Evolutionary conservation across 2,888 invertebrate species (phyloP).

Genomic region (Nematopogon swammerdamellus): DNA sequence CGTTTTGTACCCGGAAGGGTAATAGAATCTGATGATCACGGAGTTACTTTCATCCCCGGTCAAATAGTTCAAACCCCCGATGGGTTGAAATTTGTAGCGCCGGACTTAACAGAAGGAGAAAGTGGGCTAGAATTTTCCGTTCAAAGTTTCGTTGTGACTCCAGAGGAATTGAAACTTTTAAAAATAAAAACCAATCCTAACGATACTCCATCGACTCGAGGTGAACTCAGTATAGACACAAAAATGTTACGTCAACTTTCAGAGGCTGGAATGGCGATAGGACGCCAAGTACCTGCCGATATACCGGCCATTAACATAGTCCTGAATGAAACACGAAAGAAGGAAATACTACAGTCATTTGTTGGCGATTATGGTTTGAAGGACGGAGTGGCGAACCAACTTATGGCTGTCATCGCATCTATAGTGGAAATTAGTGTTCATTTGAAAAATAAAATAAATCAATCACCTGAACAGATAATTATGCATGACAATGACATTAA

Average conservation of each 20-base stretch:
- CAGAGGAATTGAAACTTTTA: slow-evolving; percentile 44
- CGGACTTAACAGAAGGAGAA: slow-evolving; percentile 63
- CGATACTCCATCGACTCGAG: slow-evolving; percentile 49
- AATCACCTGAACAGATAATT: slow-evolving; percentile 22
- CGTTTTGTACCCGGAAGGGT: slow-evolving; percentile 72
- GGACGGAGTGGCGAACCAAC: slow-evolving; percentile 50
- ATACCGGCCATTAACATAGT: slow-evolving; percentile 60
- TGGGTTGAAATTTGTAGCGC: slow-evolving; percentile 67
- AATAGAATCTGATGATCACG: slow-evolving; percentile 65
- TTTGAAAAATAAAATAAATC: slow-evolving; percentile 38
- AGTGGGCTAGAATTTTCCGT: slow-evolving; percentile 68
- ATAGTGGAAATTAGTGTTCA: slow-evolving; percentile 52
- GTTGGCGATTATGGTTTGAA: slow-evolving; percentile 47
- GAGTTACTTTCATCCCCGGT: slow-evolving; percentile 73
- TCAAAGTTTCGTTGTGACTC: slow-evolving; percentile 61
- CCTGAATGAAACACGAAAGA: slow-evolving; percentile 45
- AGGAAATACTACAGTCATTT: slow-evolving; percentile 46
- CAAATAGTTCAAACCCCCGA: slow-evolving; percentile 72
- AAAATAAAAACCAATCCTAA: slow-evolving; percentile 51
- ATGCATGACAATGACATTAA: slow-evolving; percentile 23
- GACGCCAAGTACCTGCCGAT: slow-evolving; percentile 59
- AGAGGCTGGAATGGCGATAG: slow-evolving; percentile 66
- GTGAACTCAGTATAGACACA: slow-evolving; percentile 61
- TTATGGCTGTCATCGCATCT: slow-evolving; percentile 47
- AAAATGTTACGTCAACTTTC: slow-evolving; percentile 64